Evolutionary conservation across 2,888 invertebrate genomes (phyloP), one percentile per base, ranked within the genome.

Genomic region (Lomographa bimaculata): DNA sequence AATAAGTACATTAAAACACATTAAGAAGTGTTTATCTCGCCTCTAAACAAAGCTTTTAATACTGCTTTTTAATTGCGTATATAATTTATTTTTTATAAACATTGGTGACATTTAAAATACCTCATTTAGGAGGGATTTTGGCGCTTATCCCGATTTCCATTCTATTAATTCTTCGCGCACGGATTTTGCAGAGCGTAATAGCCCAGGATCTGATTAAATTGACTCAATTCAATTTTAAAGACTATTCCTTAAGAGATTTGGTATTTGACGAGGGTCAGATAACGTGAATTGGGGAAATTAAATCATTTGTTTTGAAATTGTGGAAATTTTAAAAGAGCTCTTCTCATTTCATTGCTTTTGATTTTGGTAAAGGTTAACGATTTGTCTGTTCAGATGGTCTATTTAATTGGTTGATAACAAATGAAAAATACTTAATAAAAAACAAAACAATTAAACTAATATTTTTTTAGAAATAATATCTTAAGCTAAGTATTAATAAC

Each of bases 181-280:
- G 35, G 12, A 30, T 34, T 45, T 37, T 30, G 14, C 30, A 42
- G 40, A 44, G 36, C 36, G 10, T 46, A 45, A 52, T 45, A 26
- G 38, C 42, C 35, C 33, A 9, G 20, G 37, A 49, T 32, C 27
- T 33, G 42, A 44, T 54, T 30, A 48, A 41, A 47, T 44, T 46
- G 30, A 35, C 24, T 34, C 25, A 26, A 30, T 47, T 52, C 40
- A 46, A 46, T 46, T 46, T 41, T 33, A 29, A 38, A 41, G 18
- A 38, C 30, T 33, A 32, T 33, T 37, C 28, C 27, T 52, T 44
- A 46, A 40, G 16, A 32, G 43, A 50, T 46, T 35, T 32, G 30
- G 21, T 46, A 44, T 44, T 43, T 48, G 43, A 53, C 30, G 38
- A 50, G 45, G 41, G 47, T 44, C 27, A 28, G 35, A 36, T 46